Base-by-base conservation (phyloP, 92 coral and sea anemone genomes). In the Parazoanthus swiftii region DNA sequence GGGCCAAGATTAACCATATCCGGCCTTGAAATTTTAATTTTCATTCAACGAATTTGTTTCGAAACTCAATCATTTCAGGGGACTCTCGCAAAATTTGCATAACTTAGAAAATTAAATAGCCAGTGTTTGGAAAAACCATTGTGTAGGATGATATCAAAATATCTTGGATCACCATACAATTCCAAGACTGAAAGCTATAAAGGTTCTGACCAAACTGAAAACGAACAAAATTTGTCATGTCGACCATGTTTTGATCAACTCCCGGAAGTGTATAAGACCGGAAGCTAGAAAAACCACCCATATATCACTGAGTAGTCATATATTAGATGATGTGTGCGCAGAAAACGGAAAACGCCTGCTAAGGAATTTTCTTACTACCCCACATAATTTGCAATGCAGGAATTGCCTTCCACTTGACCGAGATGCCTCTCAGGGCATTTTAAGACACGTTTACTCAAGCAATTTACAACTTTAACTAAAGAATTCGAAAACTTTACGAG, bases 231-330 rank as follows among this genome's bases (percentile, higher is more conserved):
- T 48, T 48, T 48, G 51, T 48, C 51, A 48, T 48, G 9, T 48
- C 51, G 76, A 39, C 51, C 74, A 58, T 42, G 85, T 63, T 81
- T 35, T 81, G 75, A 21, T 59, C 33, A 56, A 83, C 42, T 83
- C 86, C 86, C 86, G 86, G 86, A 83, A 83, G 77, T 72, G 59
- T 79, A 11, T 8, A 4, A 29, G 48, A 50, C 87, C 87, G 87
- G 87, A 84, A 70, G 87, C 70, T 72, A 48, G 25, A 78, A 44
- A 81, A 83, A 68, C 87, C 79, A 84, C 48, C 68, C 79, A 71
- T 71, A 71, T 35, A 74, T 72, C 44, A n/a, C 46, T 33, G 42
- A 11, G 46, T 37, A 76, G 44, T 16, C n/a, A 84, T 48, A 48
- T 48, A 76, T 83, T 66, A 71, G 8, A 48, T 48, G 65, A 70